phyloP scores from a whole-genome alignment of 1,140 invertebrate genomes.

The Zaprionus vittiger region DNA sequence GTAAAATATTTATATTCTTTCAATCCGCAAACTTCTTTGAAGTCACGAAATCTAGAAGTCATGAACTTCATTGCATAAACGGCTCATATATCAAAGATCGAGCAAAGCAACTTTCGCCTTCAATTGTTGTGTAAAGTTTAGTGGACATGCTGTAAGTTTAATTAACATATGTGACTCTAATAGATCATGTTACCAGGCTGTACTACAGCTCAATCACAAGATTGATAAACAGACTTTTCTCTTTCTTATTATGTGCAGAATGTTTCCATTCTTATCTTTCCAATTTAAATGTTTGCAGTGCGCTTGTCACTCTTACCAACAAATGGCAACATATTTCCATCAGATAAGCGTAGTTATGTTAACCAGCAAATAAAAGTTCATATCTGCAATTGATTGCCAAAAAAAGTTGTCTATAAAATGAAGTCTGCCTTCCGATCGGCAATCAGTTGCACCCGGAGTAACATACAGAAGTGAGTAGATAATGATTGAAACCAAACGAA shows the following conservation, averaged over 20 bases:
- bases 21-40: background rate
- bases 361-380: slow-evolving; percentile 20
- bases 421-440: background rate
- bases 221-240: background rate
- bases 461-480: slow-evolving; percentile 33
- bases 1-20: background rate
- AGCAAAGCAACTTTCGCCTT: background rate
- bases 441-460: slow-evolving; percentile 8
- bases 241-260: slow-evolving; percentile 14
- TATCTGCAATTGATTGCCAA: slow-evolving; percentile 48
- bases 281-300: slow-evolving; percentile 36
- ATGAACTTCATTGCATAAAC: background rate
- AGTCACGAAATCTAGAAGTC: background rate
- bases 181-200: background rate
- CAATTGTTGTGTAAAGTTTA: slow-evolving; percentile 2
- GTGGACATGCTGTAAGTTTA: slow-evolving; percentile 23
- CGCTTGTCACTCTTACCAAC: slow-evolving; percentile 32
- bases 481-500: too few species aligned
- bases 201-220: background rate
- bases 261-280: slow-evolving; percentile 26
- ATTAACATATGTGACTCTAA: slow-evolving; percentile 33
- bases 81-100: background rate
- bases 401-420: slow-evolving; percentile 58
- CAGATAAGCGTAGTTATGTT: slow-evolving; percentile 46
- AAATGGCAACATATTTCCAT: slow-evolving; percentile 28